Percentiles rank a stretch among this genome's conserved stretches.
These are phyloP conservation scores for Habroteleia sp. DNA, from an alignment of 2,888 invertebrate genomes.

Conservation along the genomic window DNA sequence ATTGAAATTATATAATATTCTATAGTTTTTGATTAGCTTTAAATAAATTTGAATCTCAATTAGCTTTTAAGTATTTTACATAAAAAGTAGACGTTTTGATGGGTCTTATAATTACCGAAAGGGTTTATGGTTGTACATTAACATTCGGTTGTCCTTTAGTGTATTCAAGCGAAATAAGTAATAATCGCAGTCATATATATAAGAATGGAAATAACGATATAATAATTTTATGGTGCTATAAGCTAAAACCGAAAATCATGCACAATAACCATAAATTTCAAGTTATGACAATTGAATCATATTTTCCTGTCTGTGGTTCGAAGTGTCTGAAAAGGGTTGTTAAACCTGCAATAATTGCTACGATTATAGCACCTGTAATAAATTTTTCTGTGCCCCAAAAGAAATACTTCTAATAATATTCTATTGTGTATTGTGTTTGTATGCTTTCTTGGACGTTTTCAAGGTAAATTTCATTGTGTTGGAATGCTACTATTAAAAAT, in stretches of 20 bases:
- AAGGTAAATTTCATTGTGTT: not conserved
- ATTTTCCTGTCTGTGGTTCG: slow-evolving; percentile 45
- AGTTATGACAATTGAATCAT: slow-evolving; percentile 50
- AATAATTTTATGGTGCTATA: slow-evolving; percentile 48
- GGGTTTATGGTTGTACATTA: slow-evolving; percentile 7
- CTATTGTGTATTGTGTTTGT: slow-evolving; percentile 14
- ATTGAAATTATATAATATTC: slow-evolving; percentile 16
- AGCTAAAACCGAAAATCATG: slow-evolving; percentile 44
- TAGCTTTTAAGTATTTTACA: slow-evolving; percentile 24
- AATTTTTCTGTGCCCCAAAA: slow-evolving; percentile 29
- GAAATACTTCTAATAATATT: slow-evolving; percentile 7
- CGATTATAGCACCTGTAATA: slow-evolving; percentile 49
- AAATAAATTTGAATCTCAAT: slow-evolving; percentile 24
- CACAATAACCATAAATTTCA: slow-evolving; percentile 53
- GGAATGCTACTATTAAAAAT: too few species aligned
- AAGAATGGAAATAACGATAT: slow-evolving; percentile 39
- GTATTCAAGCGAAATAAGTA: slow-evolving; percentile 10
- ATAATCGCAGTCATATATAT: slow-evolving; percentile 36
- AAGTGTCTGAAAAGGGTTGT: slow-evolving; percentile 57
- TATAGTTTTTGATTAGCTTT: not conserved
- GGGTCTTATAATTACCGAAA: slow-evolving; percentile 8
- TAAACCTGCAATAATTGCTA: slow-evolving; percentile 32
- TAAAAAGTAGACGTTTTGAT: slow-evolving; percentile 28
- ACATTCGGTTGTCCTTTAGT: slow-evolving; percentile 6
- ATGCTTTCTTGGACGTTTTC: slow-evolving; percentile 3